Conservation (phyloP, 2,113 vertebrate genomes). For the Ptilorrhoa leucosticta region DNA sequence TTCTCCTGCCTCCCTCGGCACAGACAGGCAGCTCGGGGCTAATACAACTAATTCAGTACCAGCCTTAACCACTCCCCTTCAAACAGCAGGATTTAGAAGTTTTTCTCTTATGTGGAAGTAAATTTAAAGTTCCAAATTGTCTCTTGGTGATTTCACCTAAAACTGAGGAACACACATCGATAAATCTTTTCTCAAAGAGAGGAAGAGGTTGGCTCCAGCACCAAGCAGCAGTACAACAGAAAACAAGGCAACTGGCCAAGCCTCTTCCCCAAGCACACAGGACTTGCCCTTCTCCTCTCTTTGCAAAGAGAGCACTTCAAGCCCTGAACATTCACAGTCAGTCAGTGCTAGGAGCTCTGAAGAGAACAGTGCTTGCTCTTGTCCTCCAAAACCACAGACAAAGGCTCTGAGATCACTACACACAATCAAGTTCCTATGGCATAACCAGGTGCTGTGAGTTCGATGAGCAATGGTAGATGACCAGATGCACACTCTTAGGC, state of each 20-base stretch:
- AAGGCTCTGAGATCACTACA: neutral
- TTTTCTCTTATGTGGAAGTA: neutral
- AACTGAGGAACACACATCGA: neutral
- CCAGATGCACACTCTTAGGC: neutral
- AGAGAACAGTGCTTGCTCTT: rapidly evolving
- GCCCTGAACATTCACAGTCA: neutral
- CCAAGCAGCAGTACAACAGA: rapidly evolving
- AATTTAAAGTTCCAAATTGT: neutral
- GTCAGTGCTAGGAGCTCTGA: neutral
- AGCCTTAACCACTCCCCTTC: neutral
- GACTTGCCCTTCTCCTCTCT: neutral
- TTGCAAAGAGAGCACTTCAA: neutral
- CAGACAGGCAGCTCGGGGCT: neutral
- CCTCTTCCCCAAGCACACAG: rapidly evolving
- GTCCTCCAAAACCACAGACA: neutral
- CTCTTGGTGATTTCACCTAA: neutral
- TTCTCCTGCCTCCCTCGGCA: neutral
- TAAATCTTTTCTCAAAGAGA: neutral
- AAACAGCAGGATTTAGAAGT: neutral
- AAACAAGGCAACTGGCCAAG: neutral
- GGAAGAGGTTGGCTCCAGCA: neutral
- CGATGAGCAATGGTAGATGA: rapidly evolving
- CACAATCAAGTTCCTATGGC: rapidly evolving
- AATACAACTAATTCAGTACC: neutral
- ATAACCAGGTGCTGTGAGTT: neutral